These are phyloP conservation scores for Trachymyrmex cornetzi DNA, from an alignment of 1,140 invertebrate genomes.

Conservation along the genomic window DNA sequence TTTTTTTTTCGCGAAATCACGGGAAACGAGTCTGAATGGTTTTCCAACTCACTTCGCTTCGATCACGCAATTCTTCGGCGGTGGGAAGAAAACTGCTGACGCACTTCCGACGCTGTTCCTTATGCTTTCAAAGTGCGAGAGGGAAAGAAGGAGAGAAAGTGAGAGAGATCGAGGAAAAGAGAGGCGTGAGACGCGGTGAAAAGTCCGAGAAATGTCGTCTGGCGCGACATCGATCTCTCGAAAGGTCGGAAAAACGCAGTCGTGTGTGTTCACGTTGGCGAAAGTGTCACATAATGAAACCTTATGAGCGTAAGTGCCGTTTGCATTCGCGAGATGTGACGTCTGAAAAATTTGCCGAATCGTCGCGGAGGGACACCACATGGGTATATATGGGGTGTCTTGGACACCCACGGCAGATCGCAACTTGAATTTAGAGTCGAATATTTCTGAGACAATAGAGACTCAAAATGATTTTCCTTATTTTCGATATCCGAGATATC, in stretches of 20 bases:
- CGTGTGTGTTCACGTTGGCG: constrained; percentile 23
- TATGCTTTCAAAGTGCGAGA: neutral
- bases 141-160: neutral
- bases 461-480: neutral
- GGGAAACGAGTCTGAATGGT: constrained; percentile 29
- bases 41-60: constrained; percentile 40
- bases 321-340: constrained; percentile 31
- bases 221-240: constrained; percentile 59
- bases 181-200: neutral
- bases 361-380: neutral
- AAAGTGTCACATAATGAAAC: constrained; percentile 60
- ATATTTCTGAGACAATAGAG: neutral
- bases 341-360: constrained; percentile 53
- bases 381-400: constrained; percentile 14
- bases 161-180: neutral
- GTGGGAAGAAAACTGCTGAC: constrained; percentile 56
- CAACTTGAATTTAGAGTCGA: neutral
- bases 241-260: constrained; percentile 30
- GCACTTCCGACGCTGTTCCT: constrained; percentile 18
- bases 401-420: too few species aligned
- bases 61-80: constrained; percentile 43
- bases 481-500: neutral
- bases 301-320: constrained; percentile 60
- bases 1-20: constrained; percentile 20
- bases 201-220: constrained; percentile 42